Base-by-base conservation (phyloP, 2,797 vertebrate species). In the Alosa sapidissima region DNA sequence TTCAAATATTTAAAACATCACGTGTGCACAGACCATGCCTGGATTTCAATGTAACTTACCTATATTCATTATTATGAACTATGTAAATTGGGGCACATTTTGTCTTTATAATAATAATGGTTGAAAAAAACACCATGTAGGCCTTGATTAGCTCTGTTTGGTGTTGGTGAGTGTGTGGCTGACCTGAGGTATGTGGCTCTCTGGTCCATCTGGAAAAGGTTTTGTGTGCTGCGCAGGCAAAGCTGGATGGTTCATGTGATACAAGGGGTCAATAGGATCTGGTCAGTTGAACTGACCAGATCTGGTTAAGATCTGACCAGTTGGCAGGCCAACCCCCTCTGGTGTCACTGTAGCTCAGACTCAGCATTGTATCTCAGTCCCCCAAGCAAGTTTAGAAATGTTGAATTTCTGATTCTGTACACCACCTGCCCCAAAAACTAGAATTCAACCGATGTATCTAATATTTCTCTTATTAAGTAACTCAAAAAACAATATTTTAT, bases 231-330 rank as follows among this genome's bases (percentile, higher is more conserved):
- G 49, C 2, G 92, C 92, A 82, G 91, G 90, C 92, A 92, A 91
- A 94, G 95, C 94, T 94, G 95, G 95, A 93, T 89, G 90, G 91
- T 89, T 92, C 86, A 89, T 90, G 51, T 86, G 93, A 94, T 91
- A 86, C 92, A 86, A 91, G 88, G 89, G 93, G 93, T 94, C 93
- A 91, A 78, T 47, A 78, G 72, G 72, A 75, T 75, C 28, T 75
- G 36, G 68, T 13, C 68, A 75, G 87, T 90, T 83, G 88, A 87
- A 88, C 88, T 75, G 89, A 88, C 81, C 91, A 91, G 91, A 92
- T 92, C 87, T 88, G 19, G 84, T 86, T 75, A 87, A 84, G 72
- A 86, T 88, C 92, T 49, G 21, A 45, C 60, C 58, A 24, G 58
- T 36, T 84, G 62, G 7, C 72, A 2, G 41, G 41, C 41, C 28